phyloP scores from a whole-genome alignment of 2,797 vertebrate genomes.

The Gadopsis bispinosus region DNA sequence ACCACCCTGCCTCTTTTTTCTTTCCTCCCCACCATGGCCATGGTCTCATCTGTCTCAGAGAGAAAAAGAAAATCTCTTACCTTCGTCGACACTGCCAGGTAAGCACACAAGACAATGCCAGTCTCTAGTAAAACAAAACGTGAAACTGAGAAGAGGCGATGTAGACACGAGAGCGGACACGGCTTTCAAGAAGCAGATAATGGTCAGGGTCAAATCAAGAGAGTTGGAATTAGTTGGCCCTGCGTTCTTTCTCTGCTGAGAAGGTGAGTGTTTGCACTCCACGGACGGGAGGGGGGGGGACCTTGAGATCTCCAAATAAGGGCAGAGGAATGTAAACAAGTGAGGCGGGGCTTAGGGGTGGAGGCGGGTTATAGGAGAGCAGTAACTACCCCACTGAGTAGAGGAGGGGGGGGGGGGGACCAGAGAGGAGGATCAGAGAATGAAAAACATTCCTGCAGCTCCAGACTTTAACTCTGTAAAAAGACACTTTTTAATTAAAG shows the following conservation, averaged over 20 bases:
- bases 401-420: constrained; percentile 22
- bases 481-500: constrained; percentile 84
- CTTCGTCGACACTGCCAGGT: constrained; percentile 68
- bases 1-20: constrained; percentile 22
- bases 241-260: constrained; percentile 68
- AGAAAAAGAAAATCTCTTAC: constrained; percentile 62
- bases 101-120: constrained; percentile 35
- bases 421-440: constrained; percentile 65
- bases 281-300: constrained; percentile 63
- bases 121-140: constrained; percentile 31
- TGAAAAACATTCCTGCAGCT: constrained; percentile 85
- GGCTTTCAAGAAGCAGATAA: constrained; percentile 40
- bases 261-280: constrained; percentile 80
- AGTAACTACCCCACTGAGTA: constrained; percentile 82
- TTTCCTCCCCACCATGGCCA: constrained; percentile 26
- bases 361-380: constrained; percentile 66
- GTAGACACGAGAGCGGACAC: constrained; percentile 34
- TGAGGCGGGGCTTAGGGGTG: constrained; percentile 80
- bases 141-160: constrained; percentile 12
- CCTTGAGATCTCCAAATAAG: constrained; percentile 85
- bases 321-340: constrained; percentile 90
- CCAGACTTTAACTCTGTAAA: constrained; percentile 72
- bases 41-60: constrained; percentile 29
- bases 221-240: constrained; percentile 58
- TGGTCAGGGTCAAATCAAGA: constrained; percentile 63